Evolutionary conservation across 92 coral and sea anemone species (phyloP), one percentile per base, ranked within the genome.

Genomic region (Palythoa heliodiscus): DNA sequence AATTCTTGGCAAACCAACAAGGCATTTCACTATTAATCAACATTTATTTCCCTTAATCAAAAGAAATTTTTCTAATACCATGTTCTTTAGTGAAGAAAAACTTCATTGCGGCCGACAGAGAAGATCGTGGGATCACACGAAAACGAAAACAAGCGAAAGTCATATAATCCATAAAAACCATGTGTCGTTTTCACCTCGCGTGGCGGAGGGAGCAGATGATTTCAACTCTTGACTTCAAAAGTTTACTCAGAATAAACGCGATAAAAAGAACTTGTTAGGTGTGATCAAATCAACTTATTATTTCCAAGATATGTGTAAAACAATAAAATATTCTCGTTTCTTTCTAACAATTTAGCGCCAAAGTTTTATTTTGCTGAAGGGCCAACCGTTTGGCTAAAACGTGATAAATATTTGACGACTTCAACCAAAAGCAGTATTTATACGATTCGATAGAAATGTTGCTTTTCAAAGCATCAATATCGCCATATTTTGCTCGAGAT

Each of bases 351-450:
- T 67, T 80, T 68, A 50, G 61, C 84, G 39, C 61, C 47, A 80
- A 80, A 67, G 24, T 66, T 67, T 16, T 66, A 39, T 80, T 64
- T 78, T 77, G 35, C 57, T 58, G 70, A 55, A 77, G 54, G 82
- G 83, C 22, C 20, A 19, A 63, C 43, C n/a, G 63, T 64, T 63
- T 66, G 84, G 84, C 66, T 80, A 60, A 67, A 20, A 40, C 19
- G 77, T 78, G 60, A 80, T 80, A 80, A 80, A 80, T 80, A 80
- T 80, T 80, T 80, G 74, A 80, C 84, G 84, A 80, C 55, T 20
- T 19, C n/a, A 78, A 66, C 83, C 37, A 61, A 61, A 64, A 47
- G 72, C 43, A 48, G 23, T 64, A 64, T 66, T 80, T 6, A 80
- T 40, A 43, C 48, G 53, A 60, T 40, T 14, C 58, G 60, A 67